These are phyloP conservation scores for Limnodromus scolopaceus DNA, from an alignment of 2,797 vertebrate genomes.

Conservation along the genomic window DNA sequence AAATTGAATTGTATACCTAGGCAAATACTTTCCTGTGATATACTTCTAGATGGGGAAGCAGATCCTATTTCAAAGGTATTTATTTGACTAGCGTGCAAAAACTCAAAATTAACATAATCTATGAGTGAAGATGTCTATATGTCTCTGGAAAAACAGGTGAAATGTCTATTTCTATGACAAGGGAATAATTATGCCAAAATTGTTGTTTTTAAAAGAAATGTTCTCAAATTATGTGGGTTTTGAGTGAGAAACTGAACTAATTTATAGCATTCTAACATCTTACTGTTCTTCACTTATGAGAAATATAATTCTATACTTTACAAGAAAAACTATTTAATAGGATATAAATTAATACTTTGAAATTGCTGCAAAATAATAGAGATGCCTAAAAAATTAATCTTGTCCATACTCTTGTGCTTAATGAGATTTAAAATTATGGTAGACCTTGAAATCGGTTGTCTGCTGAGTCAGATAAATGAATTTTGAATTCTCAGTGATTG, in stretches of 20 bases:
- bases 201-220: neutral
- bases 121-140: neutral
- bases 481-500: no score
- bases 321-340: neutral
- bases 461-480: neutral
- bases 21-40: neutral
- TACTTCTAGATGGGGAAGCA: neutral
- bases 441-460: neutral
- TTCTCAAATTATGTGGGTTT: neutral
- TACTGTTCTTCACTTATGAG: neutral
- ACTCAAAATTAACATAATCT: neutral
- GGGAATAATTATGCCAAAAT: neutral
- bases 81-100: neutral
- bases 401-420: neutral
- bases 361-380: neutral
- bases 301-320: neutral
- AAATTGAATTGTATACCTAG: neutral
- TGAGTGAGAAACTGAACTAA: neutral
- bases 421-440: constrained; percentile 13
- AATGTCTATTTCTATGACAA: neutral
- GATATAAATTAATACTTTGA: neutral
- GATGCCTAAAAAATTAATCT: neutral
- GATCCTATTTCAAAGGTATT: neutral
- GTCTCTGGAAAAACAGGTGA: neutral
- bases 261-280: neutral